Conservation (phyloP, 2,113 vertebrate species). For the Lanius ludovicianus region DNA sequence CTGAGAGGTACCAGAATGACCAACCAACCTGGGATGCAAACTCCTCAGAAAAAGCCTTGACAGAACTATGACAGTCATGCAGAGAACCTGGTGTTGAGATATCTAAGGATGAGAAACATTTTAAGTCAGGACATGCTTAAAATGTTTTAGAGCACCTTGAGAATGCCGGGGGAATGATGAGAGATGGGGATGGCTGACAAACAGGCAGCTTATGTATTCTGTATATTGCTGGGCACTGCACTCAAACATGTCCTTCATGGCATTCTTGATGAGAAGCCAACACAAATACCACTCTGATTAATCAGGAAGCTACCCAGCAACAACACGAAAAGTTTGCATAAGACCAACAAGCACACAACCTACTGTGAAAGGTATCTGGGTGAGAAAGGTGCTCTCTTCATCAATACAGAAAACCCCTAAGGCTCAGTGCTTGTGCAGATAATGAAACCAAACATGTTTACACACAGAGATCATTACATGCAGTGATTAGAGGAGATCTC, state of each 20-base stretch:
- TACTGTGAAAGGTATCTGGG: conserved; percentile 20
- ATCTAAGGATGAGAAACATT: background rate
- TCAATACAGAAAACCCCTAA: conserved; percentile 6
- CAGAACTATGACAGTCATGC: background rate
- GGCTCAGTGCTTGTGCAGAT: conserved; percentile 40
- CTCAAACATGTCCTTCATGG: conserved; percentile 51
- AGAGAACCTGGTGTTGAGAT: background rate
- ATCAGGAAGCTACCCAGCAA: conserved; percentile 62
- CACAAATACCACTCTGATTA: conserved; percentile 52
- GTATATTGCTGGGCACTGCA: conserved; percentile 5
- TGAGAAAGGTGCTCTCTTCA: conserved; percentile 50
- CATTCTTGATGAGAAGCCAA: conserved; percentile 55
- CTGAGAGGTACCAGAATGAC: background rate
- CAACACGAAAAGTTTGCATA: conserved; percentile 53
- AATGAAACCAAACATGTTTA: conserved; percentile 32
- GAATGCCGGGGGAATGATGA: background rate
- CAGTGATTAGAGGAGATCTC: conserved; percentile 39
- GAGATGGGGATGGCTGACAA: background rate
- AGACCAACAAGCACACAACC: conserved; percentile 37
- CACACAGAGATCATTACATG: conserved; percentile 16
- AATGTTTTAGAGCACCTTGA: background rate
- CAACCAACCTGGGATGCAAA: background rate
- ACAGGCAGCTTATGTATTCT: conserved; percentile 38
- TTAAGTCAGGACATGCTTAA: background rate
- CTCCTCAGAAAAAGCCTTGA: background rate